Evolutionary conservation across 2,113 vertebrate genomes (phyloP), one percentile per base, ranked within the genome.

Genomic region (Alethe castanea): DNA sequence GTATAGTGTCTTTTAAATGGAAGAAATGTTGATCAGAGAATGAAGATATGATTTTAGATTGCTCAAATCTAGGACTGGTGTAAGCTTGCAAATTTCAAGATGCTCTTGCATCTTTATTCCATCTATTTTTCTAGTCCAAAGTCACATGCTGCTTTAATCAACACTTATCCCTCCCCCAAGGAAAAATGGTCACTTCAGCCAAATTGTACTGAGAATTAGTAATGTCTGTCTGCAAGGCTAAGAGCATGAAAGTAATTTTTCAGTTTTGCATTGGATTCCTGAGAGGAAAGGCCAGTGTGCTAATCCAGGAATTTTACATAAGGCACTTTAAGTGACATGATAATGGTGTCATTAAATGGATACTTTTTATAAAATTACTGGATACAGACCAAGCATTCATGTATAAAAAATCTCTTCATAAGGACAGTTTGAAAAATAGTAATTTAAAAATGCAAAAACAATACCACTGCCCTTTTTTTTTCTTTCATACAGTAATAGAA

Each of bases 161-260:
- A 48, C 54, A 28, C 24, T 90, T 6, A 3, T 12, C 38, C 59
- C 47, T 93, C 77, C 69, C 33, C 50, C 36, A 59, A 53, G 59
- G 22, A 89, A 64, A 90, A 92, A 76, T 70, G 48, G 70, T 74
- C 80, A 88, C 69, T 92, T 93, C 76, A 90, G 18, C 60, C 64
- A 89, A 70, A 90, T 79, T 61, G 44, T 86, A 59, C 53, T 56
- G 54, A 88, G 94, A 98, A 97, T 97, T 98, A 96, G 79, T 69
- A 61, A 90, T 94, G 88, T 94, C 93, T 97, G 76, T 96, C 96
- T 95, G 79, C 61, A 89, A 57, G 79, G 79, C 95, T 97, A 96
- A 97, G 97, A 97, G 96, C 91, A 88, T 94, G 91, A 96, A 92
- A 95, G 53, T 88, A 90, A 91, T 85, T 81, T 94, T 94, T 86